Percentiles rank a stretch among this genome's conserved stretches.
Evolutionary conservation across 2,113 vertebrate species (phyloP).

Genomic region (Ancistrus triradiatus): DNA sequence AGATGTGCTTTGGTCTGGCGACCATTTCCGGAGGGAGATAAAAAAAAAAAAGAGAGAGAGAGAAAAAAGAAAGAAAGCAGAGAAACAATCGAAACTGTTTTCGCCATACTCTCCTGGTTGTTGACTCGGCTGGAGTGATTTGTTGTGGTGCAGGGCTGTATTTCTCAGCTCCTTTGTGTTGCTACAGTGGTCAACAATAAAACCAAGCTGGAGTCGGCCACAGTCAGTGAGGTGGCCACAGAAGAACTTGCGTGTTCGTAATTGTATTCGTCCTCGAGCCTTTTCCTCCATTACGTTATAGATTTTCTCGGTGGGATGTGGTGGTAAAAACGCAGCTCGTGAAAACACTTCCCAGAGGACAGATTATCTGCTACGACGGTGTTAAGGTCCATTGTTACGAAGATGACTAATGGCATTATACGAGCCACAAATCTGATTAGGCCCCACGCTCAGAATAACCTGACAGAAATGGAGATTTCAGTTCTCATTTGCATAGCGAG

Average conservation of each 20-base stretch:
- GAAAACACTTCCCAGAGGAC: constrained; percentile 32
- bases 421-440: constrained; percentile 37
- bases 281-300: constrained; percentile 44
- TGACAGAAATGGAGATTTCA: constrained; percentile 25
- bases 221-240: constrained; percentile 22
- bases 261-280: constrained; percentile 46
- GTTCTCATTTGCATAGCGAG: no score
- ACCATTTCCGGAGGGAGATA: no score
- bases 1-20: constrained; percentile 21
- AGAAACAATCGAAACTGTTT: constrained; percentile 10
- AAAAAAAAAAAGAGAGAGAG: no score
- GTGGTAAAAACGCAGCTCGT: constrained; percentile 29
- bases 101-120: not conserved
- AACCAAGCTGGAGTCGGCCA: constrained; percentile 28
- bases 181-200: constrained; percentile 28
- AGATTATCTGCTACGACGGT: constrained; percentile 41
- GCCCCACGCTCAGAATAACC: constrained; percentile 29
- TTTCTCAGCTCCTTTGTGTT: no score
- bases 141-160: constrained; percentile 21
- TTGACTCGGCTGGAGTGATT: not conserved
- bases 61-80: no score
- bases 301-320: constrained; percentile 45
- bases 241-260: constrained; percentile 39
- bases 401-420: constrained; percentile 44
- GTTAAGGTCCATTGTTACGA: constrained; percentile 39